Conservation (phyloP, 2,888 invertebrate species). For the Linnaemya tessellans region DNA sequence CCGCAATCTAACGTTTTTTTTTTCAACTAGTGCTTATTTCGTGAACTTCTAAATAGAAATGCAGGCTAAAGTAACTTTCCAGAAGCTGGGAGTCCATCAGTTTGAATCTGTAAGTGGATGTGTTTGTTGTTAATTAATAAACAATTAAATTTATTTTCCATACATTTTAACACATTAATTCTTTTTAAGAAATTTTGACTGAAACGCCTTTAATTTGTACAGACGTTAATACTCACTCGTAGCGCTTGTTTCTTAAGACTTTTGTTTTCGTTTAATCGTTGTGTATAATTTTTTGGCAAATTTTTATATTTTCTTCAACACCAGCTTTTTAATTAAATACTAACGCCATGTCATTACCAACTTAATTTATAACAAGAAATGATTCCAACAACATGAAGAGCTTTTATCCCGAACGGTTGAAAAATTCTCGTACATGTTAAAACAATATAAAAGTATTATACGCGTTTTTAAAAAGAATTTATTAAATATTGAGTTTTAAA, state of each 20-base stretch:
- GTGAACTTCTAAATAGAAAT: no score
- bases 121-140: no score
- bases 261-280: conserved; percentile 20
- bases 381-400: conserved; percentile 25
- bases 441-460: conserved; percentile 36
- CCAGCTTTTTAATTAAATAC: conserved; percentile 72
- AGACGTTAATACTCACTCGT: no score
- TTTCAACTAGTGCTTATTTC: no score
- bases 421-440: conserved; percentile 31
- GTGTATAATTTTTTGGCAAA: neutral
- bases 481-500: conserved; percentile 74
- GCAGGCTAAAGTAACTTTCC: no score
- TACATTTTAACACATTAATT: no score
- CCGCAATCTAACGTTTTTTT: no score
- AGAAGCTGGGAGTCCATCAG: neutral
- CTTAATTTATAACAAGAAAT: conserved; percentile 44
- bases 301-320: conserved; percentile 10
- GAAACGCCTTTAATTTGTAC: no score
- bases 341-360: conserved; percentile 72
- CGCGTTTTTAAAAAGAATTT: conserved; percentile 41
- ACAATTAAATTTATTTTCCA: neutral
- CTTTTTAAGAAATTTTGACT: no score
- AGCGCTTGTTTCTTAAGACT: conserved; percentile 16
- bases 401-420: neutral
- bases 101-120: no score